Evolutionary conservation across 2,888 invertebrate genomes (phyloP).

Genomic region (Temnothorax unifasciatus): DNA sequence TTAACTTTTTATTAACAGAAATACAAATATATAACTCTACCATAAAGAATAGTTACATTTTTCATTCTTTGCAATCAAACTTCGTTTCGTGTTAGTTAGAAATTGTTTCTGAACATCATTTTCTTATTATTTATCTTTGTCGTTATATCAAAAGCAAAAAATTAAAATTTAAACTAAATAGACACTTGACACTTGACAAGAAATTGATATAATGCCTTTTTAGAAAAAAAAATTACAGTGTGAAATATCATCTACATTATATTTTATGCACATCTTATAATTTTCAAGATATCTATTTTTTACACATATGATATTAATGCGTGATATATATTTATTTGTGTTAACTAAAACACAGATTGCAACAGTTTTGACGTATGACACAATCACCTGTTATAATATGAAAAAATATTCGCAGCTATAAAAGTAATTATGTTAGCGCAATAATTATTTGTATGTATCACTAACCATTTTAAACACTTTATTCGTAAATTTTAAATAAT

Average conservation of each 20-base stretch:
- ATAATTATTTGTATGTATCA: neutral
- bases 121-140: neutral
- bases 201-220: neutral
- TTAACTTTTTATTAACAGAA: neutral
- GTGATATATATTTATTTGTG: neutral
- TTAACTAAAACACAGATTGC: neutral
- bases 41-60: neutral
- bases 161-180: neutral
- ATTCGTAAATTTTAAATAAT: neutral
- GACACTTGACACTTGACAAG: neutral
- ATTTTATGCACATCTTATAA: neutral
- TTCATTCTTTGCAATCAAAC: neutral
- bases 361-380: slow-evolving; percentile 2
- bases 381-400: neutral
- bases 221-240: neutral
- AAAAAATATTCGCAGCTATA: neutral
- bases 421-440: slow-evolving; percentile 23
- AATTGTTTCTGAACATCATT: neutral
- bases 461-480: neutral
- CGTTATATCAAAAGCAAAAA: neutral
- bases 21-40: neutral
- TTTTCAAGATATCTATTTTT: neutral
- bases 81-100: neutral
- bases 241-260: neutral
- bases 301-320: neutral